phyloP scores from a whole-genome alignment of 2,113 vertebrate genomes.

The Gymnobelideus leadbeateri region DNA sequence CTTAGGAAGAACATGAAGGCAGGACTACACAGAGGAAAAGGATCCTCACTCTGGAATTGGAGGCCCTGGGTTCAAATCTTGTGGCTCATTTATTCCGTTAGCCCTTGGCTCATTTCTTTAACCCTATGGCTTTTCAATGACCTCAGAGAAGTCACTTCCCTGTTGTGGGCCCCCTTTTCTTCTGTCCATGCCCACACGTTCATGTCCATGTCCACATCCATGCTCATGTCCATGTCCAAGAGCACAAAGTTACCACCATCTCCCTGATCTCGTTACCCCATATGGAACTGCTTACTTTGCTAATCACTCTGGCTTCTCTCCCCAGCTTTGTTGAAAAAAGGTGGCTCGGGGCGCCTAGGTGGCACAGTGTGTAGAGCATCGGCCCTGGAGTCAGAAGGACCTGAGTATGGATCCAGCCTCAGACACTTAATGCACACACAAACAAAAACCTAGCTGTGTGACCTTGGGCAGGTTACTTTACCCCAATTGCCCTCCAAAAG shows the following conservation, averaged over 20 bases:
- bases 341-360: too few species aligned
- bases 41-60: neutral
- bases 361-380: too few species aligned
- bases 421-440: too few species aligned
- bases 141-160: neutral
- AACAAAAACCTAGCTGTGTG: too few species aligned
- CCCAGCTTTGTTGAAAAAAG: neutral
- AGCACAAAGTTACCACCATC: neutral
- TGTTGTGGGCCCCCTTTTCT: neutral
- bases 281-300: neutral
- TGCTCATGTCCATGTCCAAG: neutral
- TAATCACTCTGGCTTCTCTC: neutral
- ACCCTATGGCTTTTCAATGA: too few species aligned
- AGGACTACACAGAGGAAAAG: neutral
- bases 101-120: neutral
- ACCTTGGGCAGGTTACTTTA: too few species aligned
- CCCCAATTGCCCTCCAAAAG: too few species aligned
- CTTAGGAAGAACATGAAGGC: neutral
- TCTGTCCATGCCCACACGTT: neutral
- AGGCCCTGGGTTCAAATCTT: neutral
- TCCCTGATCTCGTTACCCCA: neutral
- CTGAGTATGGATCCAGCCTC: too few species aligned
- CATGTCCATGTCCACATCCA: too few species aligned
- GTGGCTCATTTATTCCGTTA: neutral
- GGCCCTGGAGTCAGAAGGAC: too few species aligned